These are phyloP conservation scores for Cuniculus paca DNA, from an alignment of 2,797 vertebrate genomes.

Conservation along the genomic window DNA sequence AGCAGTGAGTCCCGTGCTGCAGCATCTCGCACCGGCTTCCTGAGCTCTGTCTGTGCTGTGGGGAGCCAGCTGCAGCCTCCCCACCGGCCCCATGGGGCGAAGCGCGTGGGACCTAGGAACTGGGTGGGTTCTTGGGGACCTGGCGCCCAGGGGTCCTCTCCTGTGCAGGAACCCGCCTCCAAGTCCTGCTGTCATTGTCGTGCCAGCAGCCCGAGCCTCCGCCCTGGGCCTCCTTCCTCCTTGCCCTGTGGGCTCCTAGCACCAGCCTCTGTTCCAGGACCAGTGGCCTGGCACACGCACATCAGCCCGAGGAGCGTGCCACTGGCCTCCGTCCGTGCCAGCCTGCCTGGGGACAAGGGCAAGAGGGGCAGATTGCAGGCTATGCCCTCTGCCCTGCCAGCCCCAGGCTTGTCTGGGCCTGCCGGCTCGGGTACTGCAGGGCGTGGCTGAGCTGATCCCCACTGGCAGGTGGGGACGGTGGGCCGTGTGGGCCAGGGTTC, in stretches of 20 bases:
- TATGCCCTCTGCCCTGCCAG: not conserved
- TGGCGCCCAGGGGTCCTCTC: not conserved
- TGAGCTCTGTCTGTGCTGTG: not conserved
- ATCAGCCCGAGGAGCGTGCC: not conserved
- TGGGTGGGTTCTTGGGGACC: too few relatives aligned
- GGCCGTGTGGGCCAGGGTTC: not conserved
- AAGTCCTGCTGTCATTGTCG: too few relatives aligned
- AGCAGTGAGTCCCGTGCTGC: not conserved
- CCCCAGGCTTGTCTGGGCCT: slow-evolving; percentile 89
- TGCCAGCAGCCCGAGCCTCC: accelerated
- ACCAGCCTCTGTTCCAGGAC: not conserved
- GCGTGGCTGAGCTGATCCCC: slow-evolving; percentile 18
- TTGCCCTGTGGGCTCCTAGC: accelerated
- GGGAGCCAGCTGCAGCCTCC: not conserved
- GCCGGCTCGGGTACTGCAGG: slow-evolving; percentile 80
- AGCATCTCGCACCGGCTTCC: not conserved
- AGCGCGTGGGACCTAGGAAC: accelerated
- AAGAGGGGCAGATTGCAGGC: slow-evolving; percentile 67
- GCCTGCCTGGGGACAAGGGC: slow-evolving; percentile 31
- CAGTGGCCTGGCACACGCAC: not conserved
- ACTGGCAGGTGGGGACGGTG: not conserved
- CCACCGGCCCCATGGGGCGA: accelerated
- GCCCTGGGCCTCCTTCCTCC: not conserved
- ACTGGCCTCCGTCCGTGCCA: not conserved
- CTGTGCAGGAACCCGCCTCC: too few relatives aligned